Base-by-base conservation (phyloP, 2,113 vertebrate species). In the Plectropomus leopardus region DNA sequence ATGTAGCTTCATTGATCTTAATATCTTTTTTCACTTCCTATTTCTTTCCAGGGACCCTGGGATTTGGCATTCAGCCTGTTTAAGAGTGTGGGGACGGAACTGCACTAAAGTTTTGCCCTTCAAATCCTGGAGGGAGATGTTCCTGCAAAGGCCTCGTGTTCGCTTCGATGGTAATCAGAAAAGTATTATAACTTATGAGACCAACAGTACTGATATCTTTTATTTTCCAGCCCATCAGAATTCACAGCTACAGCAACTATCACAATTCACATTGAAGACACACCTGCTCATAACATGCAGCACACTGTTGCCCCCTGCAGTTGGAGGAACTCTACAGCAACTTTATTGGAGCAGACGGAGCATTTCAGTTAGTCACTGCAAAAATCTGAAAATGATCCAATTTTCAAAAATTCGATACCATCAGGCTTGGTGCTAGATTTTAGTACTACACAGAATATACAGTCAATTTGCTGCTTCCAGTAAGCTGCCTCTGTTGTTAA, bases 41-140 rank as follows among this genome's bases (percentile, higher is more conserved):
- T 66, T 74, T 69, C n/a, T 68, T 34, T 90, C 73, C 90, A 99
- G 98, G 92, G 98, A 99, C 86, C 96, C 98, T 84, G 98, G 99
- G 95, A 97, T 99, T 82, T 99, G 98, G 98, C 98, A 96, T 48
- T 95, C 92, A 45, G 98, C 97, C 64, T 99, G 98, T 94, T 87
- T 97, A 77, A 96, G 95, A 92, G 96, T 99, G 58, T 99, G 98
- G 98, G 98, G 98, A 75, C 95, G 97, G 80, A 96, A 94, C 92
- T 97, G 97, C 89, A 96, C 96, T 76, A 98, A 98, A 89, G 89
- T 96, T 75, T 90, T 94, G 80, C 96, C 97, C 0, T 99, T 97
- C 85, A 89, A 94, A 0, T 97, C 98, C 26, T 99, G 98, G 98
- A 97, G 98, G 85, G 96, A 98, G 78, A 99, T 99, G 98, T 99